Percentiles rank a stretch among this genome's conserved stretches.
These are phyloP conservation scores for Rousettus madagascariensis DNA, from an alignment of 2,797 vertebrate genomes.

Conservation along the genomic window DNA sequence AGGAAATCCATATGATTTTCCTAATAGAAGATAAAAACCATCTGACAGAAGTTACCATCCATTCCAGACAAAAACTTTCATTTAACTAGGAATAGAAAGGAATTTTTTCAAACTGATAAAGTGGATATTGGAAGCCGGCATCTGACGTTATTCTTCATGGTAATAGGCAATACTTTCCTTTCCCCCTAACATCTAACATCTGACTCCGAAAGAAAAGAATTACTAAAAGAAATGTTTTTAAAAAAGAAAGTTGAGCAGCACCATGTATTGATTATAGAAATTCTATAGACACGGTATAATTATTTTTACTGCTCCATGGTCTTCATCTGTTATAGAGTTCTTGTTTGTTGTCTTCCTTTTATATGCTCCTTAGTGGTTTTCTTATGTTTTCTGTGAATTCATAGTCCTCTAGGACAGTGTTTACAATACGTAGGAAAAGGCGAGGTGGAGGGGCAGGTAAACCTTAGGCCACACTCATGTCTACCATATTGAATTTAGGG, in stretches of 20 bases:
- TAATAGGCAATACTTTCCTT: not conserved
- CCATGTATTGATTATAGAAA: not conserved
- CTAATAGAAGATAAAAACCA: not conserved
- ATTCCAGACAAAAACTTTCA: not conserved
- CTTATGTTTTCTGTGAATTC: not conserved
- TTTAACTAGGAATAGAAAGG: not conserved
- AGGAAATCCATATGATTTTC: not conserved
- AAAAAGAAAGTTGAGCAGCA: not conserved
- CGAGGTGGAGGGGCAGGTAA: not conserved
- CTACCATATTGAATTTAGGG: not conserved
- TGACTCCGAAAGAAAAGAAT: not conserved
- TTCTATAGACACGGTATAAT: not conserved
- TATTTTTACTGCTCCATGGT: not conserved
- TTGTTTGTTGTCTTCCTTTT: not conserved
- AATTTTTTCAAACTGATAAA: not conserved
- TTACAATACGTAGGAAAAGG: not conserved
- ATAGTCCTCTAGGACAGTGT: not conserved
- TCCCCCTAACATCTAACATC: not conserved
- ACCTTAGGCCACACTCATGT: not conserved
- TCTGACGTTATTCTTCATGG: not conserved
- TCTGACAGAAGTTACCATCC: not conserved
- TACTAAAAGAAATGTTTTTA: not conserved
- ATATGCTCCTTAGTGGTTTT: not conserved
- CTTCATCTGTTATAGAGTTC: not conserved
- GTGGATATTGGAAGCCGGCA: not conserved